Base-by-base conservation (phyloP, 1,140 invertebrate species). In the Cotesia glomerata region DNA sequence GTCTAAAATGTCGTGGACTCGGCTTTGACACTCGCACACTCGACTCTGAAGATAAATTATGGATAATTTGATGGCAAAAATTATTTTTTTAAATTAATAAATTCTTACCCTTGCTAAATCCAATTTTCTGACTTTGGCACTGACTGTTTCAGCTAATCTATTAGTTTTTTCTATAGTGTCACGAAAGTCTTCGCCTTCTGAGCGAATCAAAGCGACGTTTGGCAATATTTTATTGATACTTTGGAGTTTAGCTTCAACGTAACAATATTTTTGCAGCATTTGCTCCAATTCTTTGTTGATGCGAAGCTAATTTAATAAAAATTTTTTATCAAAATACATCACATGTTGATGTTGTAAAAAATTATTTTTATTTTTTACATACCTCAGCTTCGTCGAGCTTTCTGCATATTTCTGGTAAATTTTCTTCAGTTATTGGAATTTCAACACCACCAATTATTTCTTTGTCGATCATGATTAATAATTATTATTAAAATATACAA, bases 1-100 rank as follows among this genome's bases (percentile, higher is more conserved):
- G 86, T 99, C 98, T 71, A 99, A 91, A 18, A 99, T 90, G 86
- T 99, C 98, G 82, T 98, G 95, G 0, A 99, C 97, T 75, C 97
- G 88, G 78, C 95, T 93, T 81, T 99, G 95, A 84, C 96, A 98
- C 79, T 98, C 95, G 14, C 95, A 95, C 0, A 99, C 98, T 76
- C 96, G 90, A 76, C 92, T 95, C 95, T 97, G 77, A 18, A 79
- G 75, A 72, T 72, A 9, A 45, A 45, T 0, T 8, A 45, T 45
- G 7, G 36, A 8, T 39, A 7, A 45, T 45, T 45, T 5, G 2
- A 26, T 26, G 26, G 26, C 11, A 7, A 45, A 9, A 45, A 45
- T 45, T 45, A 7, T 9, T 45, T 45, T 39, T 39, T 39, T 18
- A 35, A 54, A 13, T 32, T 4, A 9, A 75, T 58, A 69, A 68